Evolutionary conservation across 92 coral and sea anemone species (phyloP).

Genomic region (Porites evermanni): DNA sequence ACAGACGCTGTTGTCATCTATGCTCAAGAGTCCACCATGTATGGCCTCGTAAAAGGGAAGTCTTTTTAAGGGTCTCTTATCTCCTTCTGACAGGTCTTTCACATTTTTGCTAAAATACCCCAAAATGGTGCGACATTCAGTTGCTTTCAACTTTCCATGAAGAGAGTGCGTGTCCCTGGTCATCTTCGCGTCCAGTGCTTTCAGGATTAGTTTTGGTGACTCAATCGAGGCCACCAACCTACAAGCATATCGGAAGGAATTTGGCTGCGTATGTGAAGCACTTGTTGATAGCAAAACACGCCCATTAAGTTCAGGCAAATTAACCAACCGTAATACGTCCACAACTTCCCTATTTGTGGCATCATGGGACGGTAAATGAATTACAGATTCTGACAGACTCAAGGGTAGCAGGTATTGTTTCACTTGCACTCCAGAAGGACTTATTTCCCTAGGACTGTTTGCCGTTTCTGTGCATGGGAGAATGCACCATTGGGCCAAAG

Average conservation of each 20-base stretch:
- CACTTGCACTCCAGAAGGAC: background rate
- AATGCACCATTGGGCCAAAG: slow-evolving; percentile 47
- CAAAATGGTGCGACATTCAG: slow-evolving; percentile 24
- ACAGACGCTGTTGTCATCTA: background rate
- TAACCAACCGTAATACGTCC: no score
- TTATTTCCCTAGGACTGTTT: background rate
- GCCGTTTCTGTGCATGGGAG: slow-evolving; percentile 56
- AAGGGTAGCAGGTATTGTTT: slow-evolving; percentile 33
- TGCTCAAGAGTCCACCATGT: slow-evolving; percentile 34
- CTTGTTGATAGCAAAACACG: no score
- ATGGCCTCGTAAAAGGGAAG: slow-evolving; percentile 61
- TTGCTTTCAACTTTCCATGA: background rate
- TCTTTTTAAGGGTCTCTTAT: slow-evolving; percentile 2
- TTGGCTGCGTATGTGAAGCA: no score
- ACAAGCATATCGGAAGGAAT: background rate
- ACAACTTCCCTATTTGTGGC: no score
- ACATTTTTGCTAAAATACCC: slow-evolving; percentile 39
- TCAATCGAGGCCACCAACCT: slow-evolving; percentile 49
- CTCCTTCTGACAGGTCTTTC: background rate
- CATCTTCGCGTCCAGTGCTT: slow-evolving; percentile 33
- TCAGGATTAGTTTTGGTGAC: slow-evolving; percentile 40
- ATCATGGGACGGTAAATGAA: no score
- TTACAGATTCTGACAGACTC: no score
- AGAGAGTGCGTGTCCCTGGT: background rate
- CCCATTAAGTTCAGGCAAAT: no score